phyloP scores from a whole-genome alignment of 2,797 vertebrate genomes.

The Sternarchorhynchus goeldii region DNA sequence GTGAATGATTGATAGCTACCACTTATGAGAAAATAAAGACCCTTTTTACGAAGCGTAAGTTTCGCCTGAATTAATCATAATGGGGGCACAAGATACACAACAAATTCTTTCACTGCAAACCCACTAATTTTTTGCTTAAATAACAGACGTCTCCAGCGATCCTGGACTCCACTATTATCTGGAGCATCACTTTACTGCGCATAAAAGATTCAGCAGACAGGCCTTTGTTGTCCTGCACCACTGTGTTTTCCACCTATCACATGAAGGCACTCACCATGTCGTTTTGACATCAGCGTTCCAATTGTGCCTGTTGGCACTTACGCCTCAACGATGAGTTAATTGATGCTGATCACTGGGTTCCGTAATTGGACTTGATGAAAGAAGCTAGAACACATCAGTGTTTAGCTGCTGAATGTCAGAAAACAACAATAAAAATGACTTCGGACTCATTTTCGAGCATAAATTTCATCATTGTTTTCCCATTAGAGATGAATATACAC shows the following conservation, averaged over 20 bases:
- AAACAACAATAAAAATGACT: not conserved
- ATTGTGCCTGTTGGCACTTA: conserved; percentile 10
- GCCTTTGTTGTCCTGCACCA: conserved; percentile 47
- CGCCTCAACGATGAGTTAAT: conserved; percentile 15
- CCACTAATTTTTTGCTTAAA: conserved; percentile 65
- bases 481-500: not conserved
- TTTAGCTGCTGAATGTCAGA: not conserved
- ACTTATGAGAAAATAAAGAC: conserved; percentile 74
- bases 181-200: conserved; percentile 54
- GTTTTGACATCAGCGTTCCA: conserved; percentile 45
- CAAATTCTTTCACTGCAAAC: conserved; percentile 66
- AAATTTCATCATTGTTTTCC: not conserved
- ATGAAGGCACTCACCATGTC: conserved; percentile 41
- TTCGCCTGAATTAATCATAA: conserved; percentile 75
- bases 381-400: not conserved
- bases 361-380: conserved; percentile 13
- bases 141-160: conserved; percentile 68
- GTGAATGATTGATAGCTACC: conserved; percentile 77
- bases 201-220: conserved; percentile 63
- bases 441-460: not conserved
- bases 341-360: conserved; percentile 16
- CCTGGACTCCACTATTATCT: conserved; percentile 58
- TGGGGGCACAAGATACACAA: conserved; percentile 59
- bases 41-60: conserved; percentile 72
- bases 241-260: conserved; percentile 48